phyloP scores from a whole-genome alignment of 2,797 vertebrate species.

The Chrosomus eos region DNA sequence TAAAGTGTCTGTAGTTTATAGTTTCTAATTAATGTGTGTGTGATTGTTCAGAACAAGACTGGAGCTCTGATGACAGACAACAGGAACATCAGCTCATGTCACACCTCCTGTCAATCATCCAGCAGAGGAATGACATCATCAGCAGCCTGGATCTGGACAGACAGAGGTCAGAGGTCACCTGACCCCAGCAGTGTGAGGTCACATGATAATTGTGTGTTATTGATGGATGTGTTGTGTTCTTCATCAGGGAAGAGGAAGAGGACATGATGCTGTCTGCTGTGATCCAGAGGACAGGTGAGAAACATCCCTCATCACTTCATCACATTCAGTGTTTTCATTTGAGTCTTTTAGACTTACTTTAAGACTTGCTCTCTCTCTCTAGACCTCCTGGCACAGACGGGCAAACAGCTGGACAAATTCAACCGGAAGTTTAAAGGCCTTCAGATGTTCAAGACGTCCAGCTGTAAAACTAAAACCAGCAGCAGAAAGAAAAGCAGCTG shows the following conservation, averaged over 20 bases:
- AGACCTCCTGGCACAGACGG: neutral
- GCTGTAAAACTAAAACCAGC: neutral
- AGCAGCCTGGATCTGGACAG: constrained; percentile 89
- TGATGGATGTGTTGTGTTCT: constrained; percentile 54
- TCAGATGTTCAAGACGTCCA: neutral
- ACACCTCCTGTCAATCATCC: constrained; percentile 86
- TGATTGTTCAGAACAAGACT: constrained; percentile 82
- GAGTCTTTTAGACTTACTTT: neutral
- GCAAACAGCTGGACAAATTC: neutral
- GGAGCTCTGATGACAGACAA: constrained; percentile 82
- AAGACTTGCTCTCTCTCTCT: neutral
- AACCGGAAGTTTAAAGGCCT: neutral
- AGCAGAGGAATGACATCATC: constrained; percentile 90
- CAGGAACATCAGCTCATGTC: constrained; percentile 86
- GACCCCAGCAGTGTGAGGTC: neutral
- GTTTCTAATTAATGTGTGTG: neutral
- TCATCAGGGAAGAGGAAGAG: constrained; percentile 85
- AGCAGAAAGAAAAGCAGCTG: constrained; percentile 14
- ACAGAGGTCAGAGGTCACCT: constrained; percentile 77
- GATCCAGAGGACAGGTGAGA: constrained; percentile 85
- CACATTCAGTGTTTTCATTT: no score
- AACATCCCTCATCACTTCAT: neutral
- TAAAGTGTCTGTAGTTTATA: neutral
- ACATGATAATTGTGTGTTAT: neutral
- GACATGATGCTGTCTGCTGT: constrained; percentile 82